Evolutionary conservation across 2,888 invertebrate species (phyloP), one percentile per base, ranked within the genome.

Genomic region (Trichopoda pennipes): DNA sequence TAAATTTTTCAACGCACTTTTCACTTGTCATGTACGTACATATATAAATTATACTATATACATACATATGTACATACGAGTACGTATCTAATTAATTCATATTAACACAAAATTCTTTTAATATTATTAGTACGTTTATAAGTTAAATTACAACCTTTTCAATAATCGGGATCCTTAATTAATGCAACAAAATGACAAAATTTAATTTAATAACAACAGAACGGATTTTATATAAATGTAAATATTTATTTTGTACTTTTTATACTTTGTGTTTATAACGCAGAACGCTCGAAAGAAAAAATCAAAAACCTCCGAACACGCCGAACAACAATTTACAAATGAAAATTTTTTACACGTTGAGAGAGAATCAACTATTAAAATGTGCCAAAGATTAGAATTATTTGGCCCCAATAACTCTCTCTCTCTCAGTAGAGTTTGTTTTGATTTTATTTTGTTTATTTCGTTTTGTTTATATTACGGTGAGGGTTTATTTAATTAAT

Each of bases 321-420:
- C 16, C 49, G 81, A 78, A 78, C 78, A 78, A 70, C 81, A 70
- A 61, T 81, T 70, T 78, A 66, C 64, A 60, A 78, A 81, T 81
- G 78, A 78, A 74, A 74, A 64, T 58, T 16, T 58, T 66, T 69
- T 64, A 70, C 60, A 74, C 44, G 64, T 21, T 12, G 64, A 78
- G 81, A 74, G 74, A 70, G 77, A 58, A 69, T 38, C 77, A 81
- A 70, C 81, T 64, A 12, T n/a, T 19, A 53, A 78, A 78, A 72
- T 72, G 60, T 63, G 53, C 19, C 28, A 51, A 61, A 63, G 16
- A 61, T 17, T 9, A 58, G 16, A 56, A 47, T 28, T 35, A 47
- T 66, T 53, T 12, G 8, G 8, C 17, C 28, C 17, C 2, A 9
- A 19, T 60, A 28, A 17, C 44, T n/a, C 16, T 17, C 14, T 44